Percentiles rank a stretch among this genome's conserved stretches.
Conservation (phyloP, 2,888 invertebrate genomes). For the Hyposoter dolosus region DNA sequence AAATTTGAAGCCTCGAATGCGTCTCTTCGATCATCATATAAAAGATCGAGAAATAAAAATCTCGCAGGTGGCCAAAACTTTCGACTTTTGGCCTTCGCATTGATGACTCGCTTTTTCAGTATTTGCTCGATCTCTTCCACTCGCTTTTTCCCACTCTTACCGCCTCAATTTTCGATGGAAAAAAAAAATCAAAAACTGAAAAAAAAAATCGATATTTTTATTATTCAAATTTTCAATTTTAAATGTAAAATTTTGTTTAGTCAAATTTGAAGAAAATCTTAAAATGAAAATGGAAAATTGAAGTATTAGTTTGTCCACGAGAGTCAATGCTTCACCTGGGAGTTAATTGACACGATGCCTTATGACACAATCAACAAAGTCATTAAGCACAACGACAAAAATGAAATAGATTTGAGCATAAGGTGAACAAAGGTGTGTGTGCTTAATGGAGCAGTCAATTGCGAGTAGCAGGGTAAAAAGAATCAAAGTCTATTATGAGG, state of each 20-base stretch:
- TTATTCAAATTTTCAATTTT: not conserved
- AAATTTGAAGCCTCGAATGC: conserved; percentile 70
- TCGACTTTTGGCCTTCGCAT: conserved; percentile 52
- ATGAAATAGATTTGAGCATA: conserved; percentile 68
- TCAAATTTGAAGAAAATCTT: too few species aligned
- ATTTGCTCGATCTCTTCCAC: conserved; percentile 29
- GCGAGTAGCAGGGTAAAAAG: conserved; percentile 71
- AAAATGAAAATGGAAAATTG: not conserved
- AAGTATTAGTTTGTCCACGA: not conserved
- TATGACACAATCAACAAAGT: conserved; percentile 82
- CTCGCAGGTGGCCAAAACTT: conserved; percentile 3
- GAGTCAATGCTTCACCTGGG: conserved; percentile 76
- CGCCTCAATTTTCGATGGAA: not conserved
- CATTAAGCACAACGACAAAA: conserved; percentile 74
- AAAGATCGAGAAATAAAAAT: not conserved
- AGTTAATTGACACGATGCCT: conserved; percentile 67
- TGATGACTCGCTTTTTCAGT: conserved; percentile 56
- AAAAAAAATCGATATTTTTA: not conserved
- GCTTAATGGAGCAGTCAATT: conserved; percentile 67
- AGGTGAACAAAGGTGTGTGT: conserved; percentile 67
- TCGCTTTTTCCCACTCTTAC: conserved; percentile 42
- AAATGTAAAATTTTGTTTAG: not conserved
- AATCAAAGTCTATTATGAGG: conserved; percentile 76
- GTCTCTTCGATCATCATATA: conserved; percentile 19
- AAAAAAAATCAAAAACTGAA: not conserved